Evolutionary conservation across 2,888 invertebrate genomes (phyloP).

Genomic region (Aleiodes alternator): DNA sequence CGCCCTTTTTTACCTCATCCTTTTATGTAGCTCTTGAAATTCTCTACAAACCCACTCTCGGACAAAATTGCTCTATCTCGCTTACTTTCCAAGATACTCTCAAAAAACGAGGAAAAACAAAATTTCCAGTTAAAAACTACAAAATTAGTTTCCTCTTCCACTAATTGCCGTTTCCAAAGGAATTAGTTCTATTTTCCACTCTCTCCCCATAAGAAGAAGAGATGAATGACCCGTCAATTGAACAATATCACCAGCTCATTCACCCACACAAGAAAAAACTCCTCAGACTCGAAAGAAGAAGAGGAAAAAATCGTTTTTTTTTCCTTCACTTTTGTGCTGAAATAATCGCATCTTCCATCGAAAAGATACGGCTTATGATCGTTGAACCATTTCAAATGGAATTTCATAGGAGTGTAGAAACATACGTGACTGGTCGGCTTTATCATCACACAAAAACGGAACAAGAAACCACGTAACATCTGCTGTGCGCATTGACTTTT

Average conservation of each 20-base stretch:
- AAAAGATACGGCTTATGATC: constrained; percentile 48
- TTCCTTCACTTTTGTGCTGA: not conserved
- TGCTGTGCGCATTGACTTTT: constrained; percentile 70
- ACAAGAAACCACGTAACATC: constrained; percentile 66
- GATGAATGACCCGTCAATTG: constrained; percentile 14
- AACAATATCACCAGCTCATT: constrained; percentile 6
- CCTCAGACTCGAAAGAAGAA: too few species aligned
- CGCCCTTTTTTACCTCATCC: too few species aligned
- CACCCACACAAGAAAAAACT: too few species aligned
- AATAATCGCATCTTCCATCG: constrained; percentile 5
- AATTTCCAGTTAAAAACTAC: not conserved
- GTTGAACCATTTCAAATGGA: constrained; percentile 57
- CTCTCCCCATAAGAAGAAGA: not conserved
- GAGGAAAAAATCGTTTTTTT: too few species aligned
- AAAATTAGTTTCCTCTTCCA: not conserved
- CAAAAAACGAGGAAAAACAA: too few species aligned
- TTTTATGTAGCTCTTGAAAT: too few species aligned
- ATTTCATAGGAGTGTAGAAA: constrained; percentile 56
- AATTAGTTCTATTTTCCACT: constrained; percentile 18
- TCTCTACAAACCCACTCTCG: too few species aligned
- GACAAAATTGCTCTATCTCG: too few species aligned
- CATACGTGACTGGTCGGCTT: constrained; percentile 43
- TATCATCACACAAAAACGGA: constrained; percentile 42
- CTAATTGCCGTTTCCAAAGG: constrained; percentile 25
- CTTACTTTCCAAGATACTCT: too few species aligned